phyloP scores from a whole-genome alignment of 2,113 vertebrate genomes.

The Oncorhynchus gorbuscha region DNA sequence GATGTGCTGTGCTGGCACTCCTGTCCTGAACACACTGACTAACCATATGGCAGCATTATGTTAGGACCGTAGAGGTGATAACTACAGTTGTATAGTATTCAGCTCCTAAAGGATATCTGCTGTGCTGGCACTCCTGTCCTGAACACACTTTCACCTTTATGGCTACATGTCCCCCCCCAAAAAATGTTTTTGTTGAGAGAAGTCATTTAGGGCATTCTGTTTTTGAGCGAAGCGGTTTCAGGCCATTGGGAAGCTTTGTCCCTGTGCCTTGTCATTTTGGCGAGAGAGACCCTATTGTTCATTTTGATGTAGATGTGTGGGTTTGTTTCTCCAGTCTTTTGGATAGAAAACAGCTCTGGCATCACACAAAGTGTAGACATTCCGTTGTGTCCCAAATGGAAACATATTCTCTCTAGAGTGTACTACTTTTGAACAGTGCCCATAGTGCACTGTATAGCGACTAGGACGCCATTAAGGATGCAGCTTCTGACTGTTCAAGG shows the following conservation, averaged over 20 bases:
- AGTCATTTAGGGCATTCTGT: not conserved
- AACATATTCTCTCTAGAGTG: too few relatives aligned
- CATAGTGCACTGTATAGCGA: too few relatives aligned
- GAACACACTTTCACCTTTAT: too few relatives aligned
- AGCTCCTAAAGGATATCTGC: too few relatives aligned
- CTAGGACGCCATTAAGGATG: too few relatives aligned
- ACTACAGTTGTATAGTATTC: too few relatives aligned
- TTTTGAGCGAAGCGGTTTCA: not conserved
- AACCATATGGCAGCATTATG: not conserved
- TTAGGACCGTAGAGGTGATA: too few relatives aligned
- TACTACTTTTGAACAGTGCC: too few relatives aligned
- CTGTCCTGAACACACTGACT: not conserved
- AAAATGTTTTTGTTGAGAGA: not conserved
- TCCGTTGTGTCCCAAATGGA: too few relatives aligned
- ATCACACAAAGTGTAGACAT: not conserved
- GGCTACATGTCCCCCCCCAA: too few relatives aligned
- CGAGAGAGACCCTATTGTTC: not conserved
- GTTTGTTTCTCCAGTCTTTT: not conserved
- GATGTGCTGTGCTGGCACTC: not conserved
- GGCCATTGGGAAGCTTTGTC: not conserved
- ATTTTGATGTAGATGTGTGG: too few relatives aligned
- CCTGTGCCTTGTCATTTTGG: not conserved
- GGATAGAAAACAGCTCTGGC: not conserved
- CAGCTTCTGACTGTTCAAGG: not conserved
- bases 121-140: too few relatives aligned